Percentiles rank a stretch among this genome's conserved stretches.
Conservation (phyloP, 2,888 invertebrate genomes). For the Andrena hattorfiana region DNA sequence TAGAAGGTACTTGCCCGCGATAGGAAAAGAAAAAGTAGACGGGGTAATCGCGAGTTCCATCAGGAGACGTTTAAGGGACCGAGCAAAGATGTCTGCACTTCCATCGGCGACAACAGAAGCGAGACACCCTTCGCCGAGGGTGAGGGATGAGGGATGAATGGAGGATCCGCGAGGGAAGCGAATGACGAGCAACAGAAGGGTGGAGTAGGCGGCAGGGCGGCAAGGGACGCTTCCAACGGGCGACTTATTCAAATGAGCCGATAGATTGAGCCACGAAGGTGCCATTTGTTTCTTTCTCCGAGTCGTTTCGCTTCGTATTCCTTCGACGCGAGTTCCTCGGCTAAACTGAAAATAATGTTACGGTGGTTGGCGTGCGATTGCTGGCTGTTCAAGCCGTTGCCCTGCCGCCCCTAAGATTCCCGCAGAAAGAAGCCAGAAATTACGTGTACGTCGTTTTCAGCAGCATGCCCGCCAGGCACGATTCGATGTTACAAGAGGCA, state of each 20-base stretch:
- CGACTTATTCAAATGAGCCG: conserved; percentile 81
- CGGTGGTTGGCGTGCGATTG: conserved; percentile 27
- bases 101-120: conserved; percentile 27
- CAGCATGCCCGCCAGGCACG: background rate
- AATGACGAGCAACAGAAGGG: conserved; percentile 45
- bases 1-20: conserved; percentile 47
- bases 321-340: conserved; percentile 40
- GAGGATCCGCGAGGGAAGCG: conserved; percentile 34
- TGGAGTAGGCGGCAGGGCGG: conserved; percentile 34
- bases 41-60: conserved; percentile 67
- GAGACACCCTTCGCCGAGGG: conserved; percentile 25
- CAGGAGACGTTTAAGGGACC: conserved; percentile 62
- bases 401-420: conserved; percentile 1
- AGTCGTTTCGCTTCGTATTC: conserved; percentile 50
- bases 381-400: conserved; percentile 9
- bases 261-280: conserved; percentile 79
- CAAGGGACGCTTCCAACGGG: conserved; percentile 56
- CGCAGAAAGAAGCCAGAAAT: background rate
- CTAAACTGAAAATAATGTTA: conserved; percentile 62
- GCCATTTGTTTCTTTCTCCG: conserved; percentile 78
- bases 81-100: conserved; percentile 55
- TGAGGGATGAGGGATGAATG: conserved; percentile 24
- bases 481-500: background rate
- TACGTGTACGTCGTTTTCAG: background rate
- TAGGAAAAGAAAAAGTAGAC: conserved; percentile 32